Percentiles rank a stretch among this genome's conserved stretches.
Evolutionary conservation across 2,797 vertebrate genomes (phyloP).

Genomic region (Neomorphus geoffroyi): DNA sequence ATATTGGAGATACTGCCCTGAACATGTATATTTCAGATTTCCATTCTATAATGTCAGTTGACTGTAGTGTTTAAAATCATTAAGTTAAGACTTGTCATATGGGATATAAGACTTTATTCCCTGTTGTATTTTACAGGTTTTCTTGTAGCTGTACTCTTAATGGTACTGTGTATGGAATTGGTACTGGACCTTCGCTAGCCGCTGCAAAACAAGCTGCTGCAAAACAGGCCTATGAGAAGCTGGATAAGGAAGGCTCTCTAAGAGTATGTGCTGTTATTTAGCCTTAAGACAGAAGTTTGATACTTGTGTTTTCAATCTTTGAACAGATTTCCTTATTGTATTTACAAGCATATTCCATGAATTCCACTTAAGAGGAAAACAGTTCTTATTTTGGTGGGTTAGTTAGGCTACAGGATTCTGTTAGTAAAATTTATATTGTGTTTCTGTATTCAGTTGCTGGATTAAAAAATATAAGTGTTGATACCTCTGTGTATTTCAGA

Average conservation of each 20-base stretch:
- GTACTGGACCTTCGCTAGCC: background rate
- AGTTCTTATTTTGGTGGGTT: background rate
- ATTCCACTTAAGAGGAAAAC: background rate
- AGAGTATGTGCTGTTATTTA: constrained; percentile 11
- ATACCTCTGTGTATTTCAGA: background rate
- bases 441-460: background rate
- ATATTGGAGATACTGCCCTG: background rate
- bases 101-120: background rate
- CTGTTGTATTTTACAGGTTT: constrained; percentile 57
- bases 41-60: background rate
- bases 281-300: background rate
- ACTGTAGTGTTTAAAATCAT: background rate
- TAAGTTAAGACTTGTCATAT: background rate
- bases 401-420: background rate
- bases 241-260: background rate
- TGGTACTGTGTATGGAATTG: background rate
- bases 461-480: background rate
- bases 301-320: background rate
- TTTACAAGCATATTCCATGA: background rate
- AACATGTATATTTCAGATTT: background rate
- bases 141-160: constrained; percentile 30
- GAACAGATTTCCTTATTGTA: background rate
- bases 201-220: constrained; percentile 71
- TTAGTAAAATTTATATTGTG: background rate
- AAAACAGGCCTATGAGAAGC: constrained; percentile 6